phyloP scores from a whole-genome alignment of 2,888 invertebrate genomes.

The Agonopterix arenella region DNA sequence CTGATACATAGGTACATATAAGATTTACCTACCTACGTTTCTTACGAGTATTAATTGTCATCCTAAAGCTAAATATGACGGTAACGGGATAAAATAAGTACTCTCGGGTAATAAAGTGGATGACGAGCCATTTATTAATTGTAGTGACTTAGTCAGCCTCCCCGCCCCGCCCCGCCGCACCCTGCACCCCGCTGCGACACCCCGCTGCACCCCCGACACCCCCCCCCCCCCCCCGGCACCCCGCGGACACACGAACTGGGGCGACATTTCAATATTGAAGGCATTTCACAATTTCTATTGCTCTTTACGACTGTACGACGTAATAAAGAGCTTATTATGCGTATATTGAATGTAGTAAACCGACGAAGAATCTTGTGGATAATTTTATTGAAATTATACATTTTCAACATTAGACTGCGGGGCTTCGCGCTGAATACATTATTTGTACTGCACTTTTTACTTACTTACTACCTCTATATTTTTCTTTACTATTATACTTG shows the following conservation, averaged over 20 bases:
- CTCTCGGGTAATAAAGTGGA: slow-evolving; percentile 37
- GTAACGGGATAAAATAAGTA: slow-evolving; percentile 11
- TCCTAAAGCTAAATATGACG: not conserved
- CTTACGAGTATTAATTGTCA: too few species aligned
- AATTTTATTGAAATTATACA: slow-evolving; percentile 18
- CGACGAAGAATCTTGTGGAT: slow-evolving; percentile 15
- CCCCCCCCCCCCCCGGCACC: slow-evolving; percentile 15
- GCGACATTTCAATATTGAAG: slow-evolving; percentile 68
- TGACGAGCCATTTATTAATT: slow-evolving; percentile 53
- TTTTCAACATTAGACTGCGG: not conserved
- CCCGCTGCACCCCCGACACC: slow-evolving; percentile 15
- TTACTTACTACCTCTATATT: too few species aligned
- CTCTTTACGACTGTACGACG: slow-evolving; percentile 53
- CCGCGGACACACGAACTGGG: slow-evolving; percentile 47
- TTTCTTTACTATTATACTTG: too few species aligned
- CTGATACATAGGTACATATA: too few species aligned
- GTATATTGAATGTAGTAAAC: slow-evolving; percentile 41
- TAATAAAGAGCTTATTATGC: slow-evolving; percentile 56
- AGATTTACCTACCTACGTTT: too few species aligned
- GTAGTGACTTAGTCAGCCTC: slow-evolving; percentile 31
- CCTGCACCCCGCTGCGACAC: slow-evolving; percentile 11
- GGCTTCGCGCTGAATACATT: too few species aligned
- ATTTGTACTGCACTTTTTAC: too few species aligned
- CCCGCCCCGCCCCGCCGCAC: slow-evolving; percentile 8
- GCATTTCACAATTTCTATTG: slow-evolving; percentile 67